Conservation (phyloP, 2,113 vertebrate genomes). For the Pteronura brasiliensis region DNA sequence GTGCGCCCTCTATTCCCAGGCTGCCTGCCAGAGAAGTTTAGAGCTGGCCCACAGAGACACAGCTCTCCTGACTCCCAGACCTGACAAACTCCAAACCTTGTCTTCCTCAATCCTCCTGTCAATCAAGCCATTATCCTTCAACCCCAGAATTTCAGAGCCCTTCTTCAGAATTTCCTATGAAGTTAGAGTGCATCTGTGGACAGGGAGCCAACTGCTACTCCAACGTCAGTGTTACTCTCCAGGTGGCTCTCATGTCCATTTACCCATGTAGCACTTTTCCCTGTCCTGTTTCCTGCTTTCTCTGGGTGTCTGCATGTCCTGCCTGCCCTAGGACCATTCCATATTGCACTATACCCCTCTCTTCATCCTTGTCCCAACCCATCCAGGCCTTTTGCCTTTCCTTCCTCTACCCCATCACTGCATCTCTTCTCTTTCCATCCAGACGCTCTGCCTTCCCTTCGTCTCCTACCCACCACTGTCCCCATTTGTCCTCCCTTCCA, state of each 20-base stretch:
- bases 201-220: background rate
- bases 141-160: background rate
- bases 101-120: background rate
- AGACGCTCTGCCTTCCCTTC: background rate
- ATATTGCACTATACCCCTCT: background rate
- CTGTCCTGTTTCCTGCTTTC: background rate
- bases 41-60: no score
- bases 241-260: background rate
- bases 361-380: fast-evolving
- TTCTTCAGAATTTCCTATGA: background rate
- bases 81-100: background rate
- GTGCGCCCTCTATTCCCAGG: fast-evolving
- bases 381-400: background rate
- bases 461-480: background rate
- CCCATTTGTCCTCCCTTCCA: background rate
- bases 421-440: background rate
- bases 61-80: background rate
- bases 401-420: background rate
- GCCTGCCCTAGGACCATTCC: background rate
- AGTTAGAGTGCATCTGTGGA: background rate
- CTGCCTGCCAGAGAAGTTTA: background rate
- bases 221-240: background rate
- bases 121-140: background rate
- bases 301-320: background rate
- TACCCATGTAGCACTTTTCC: background rate